Conservation (phyloP, 2,113 vertebrate species). For the Labeo rohita region DNA sequence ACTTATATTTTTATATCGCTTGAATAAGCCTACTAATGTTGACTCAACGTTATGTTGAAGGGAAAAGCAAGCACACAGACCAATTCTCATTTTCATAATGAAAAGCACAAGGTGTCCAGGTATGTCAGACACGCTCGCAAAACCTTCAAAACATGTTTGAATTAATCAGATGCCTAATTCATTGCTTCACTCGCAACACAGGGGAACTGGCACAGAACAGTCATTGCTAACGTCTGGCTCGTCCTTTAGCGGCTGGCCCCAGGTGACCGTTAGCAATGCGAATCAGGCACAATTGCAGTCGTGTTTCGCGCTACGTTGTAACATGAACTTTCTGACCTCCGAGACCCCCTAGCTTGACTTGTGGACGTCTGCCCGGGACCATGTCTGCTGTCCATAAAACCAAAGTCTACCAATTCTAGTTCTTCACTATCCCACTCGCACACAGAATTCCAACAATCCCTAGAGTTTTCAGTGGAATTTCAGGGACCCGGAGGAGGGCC, state of each 20-base stretch:
- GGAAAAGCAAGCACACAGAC: not conserved
- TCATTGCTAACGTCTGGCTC: not conserved
- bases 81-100: not conserved
- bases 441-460: slow-evolving; percentile 75
- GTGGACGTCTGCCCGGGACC: not conserved
- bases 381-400: slow-evolving; percentile 13
- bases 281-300: not conserved
- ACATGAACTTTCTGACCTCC: not conserved
- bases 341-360: not conserved
- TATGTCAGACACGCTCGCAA: not conserved
- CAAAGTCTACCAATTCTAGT: slow-evolving; percentile 1
- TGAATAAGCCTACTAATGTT: not conserved
- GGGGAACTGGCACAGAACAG: not conserved
- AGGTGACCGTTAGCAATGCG: not conserved
- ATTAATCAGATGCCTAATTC: not conserved
- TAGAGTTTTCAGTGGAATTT: slow-evolving; percentile 75
- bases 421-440: slow-evolving; percentile 60
- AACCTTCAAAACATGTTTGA: not conserved
- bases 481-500: slow-evolving; percentile 64
- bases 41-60: not conserved
- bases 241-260: not conserved
- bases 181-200: not conserved
- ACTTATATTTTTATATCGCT: not conserved
- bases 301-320: not conserved
- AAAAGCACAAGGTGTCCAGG: slow-evolving; percentile 33